Percentiles rank a stretch among this genome's conserved stretches.
phyloP scores from a whole-genome alignment of 1,140 invertebrate species.

The Drosophila rhopaloa region DNA sequence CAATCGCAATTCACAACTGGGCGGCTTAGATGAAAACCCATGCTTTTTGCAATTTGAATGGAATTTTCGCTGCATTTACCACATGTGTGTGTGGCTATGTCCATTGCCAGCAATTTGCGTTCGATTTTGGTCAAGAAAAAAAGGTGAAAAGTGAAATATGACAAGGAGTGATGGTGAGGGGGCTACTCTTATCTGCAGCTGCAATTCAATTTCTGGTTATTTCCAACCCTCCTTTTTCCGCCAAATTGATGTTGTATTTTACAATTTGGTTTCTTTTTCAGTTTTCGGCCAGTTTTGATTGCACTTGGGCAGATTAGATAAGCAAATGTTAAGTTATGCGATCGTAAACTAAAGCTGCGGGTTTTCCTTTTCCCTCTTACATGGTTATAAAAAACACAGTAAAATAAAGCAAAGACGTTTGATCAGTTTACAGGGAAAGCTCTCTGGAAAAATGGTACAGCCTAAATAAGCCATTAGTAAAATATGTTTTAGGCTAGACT shows the following conservation, averaged over 20 bases:
- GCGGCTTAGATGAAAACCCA: constrained; percentile 31
- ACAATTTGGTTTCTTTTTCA: constrained; percentile 15
- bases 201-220: constrained; percentile 37
- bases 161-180: background rate
- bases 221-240: constrained; percentile 5
- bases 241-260: constrained; percentile 9
- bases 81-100: constrained; percentile 2
- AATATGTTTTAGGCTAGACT: constrained; percentile 1
- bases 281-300: constrained; percentile 40
- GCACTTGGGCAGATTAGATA: constrained; percentile 49
- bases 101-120: constrained; percentile 25
- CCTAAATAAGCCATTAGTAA: constrained; percentile 17
- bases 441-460: constrained; percentile 1
- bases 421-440: constrained; percentile 3
- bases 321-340: constrained; percentile 49
- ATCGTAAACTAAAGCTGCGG: constrained; percentile 37
- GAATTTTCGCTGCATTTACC: constrained; percentile 5
- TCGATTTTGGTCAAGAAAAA: constrained; percentile 33
- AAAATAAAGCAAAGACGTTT: background rate
- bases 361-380: constrained; percentile 5
- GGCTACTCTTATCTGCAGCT: constrained; percentile 23
- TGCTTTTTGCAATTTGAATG: constrained; percentile 11
- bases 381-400: constrained; percentile 4
- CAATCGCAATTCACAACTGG: background rate
- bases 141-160: constrained; percentile 37